These are phyloP conservation scores for Petaurus breviceps DNA, from an alignment of 2,113 vertebrate species.

Conservation along the genomic window DNA sequence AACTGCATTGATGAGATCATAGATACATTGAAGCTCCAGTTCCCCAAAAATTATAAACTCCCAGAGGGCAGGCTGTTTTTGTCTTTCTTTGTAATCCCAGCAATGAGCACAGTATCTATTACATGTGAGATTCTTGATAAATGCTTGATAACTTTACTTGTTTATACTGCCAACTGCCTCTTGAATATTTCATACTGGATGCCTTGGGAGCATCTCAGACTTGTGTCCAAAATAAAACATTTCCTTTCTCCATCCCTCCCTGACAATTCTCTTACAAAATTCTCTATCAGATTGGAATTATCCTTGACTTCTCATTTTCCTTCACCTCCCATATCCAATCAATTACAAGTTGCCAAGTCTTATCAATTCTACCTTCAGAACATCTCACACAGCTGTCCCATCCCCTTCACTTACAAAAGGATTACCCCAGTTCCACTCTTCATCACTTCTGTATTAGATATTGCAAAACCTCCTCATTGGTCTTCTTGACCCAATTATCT, in stretches of 20 bases:
- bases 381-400: neutral
- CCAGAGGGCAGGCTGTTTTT: neutral
- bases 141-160: neutral
- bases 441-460: neutral
- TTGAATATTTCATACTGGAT: neutral
- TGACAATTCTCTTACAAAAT: neutral
- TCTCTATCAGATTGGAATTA: neutral
- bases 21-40: neutral
- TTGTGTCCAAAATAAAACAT: neutral
- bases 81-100: neutral
- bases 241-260: neutral
- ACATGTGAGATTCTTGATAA: neutral
- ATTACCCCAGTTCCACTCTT: neutral
- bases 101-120: neutral
- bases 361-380: neutral
- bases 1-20: neutral
- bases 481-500: neutral
- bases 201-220: neutral
- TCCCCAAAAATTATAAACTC: neutral
- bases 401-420: neutral
- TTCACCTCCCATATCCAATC: neutral
- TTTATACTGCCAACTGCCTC: neutral
- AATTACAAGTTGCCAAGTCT: neutral
- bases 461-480: neutral
- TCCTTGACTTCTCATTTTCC: neutral